Evolutionary conservation across 2,888 invertebrate species (phyloP).

Genomic region (Drosophila tripunctata): DNA sequence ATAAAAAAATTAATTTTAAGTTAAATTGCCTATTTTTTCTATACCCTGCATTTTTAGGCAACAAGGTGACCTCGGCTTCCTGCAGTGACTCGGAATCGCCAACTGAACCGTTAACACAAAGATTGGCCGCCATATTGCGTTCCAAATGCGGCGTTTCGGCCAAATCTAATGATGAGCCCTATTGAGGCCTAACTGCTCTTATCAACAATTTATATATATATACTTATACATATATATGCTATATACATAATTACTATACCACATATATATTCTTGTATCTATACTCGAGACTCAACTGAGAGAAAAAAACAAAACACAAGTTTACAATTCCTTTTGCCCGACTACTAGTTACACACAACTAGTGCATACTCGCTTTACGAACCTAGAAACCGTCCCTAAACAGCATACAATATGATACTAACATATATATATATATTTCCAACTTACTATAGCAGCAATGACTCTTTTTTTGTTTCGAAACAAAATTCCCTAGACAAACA

Average conservation of each 20-base stretch:
- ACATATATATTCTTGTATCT: conserved; percentile 75
- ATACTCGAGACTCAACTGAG: conserved; percentile 51
- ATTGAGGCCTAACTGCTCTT: conserved; percentile 33
- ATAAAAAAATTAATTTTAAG: no score
- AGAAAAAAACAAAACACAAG: no score
- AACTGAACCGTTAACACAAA: conserved; percentile 83
- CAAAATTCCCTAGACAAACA: conserved; percentile 81
- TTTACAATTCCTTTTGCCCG: conserved; percentile 65
- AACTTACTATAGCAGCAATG: conserved; percentile 33
- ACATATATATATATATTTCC: conserved; percentile 40
- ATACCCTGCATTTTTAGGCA: conserved; percentile 63
- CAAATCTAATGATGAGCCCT: conserved; percentile 49
- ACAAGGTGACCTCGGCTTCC: conserved; percentile 83
- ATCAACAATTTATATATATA: conserved; percentile 22
- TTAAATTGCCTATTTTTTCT: no score
- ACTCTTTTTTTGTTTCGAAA: conserved; percentile 35
- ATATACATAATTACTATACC: conserved; percentile 31
- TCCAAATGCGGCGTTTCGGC: conserved; percentile 83
- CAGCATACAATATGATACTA: conserved; percentile 52
- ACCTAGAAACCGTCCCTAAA: conserved; percentile 78
- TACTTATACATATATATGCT: conserved; percentile 24
- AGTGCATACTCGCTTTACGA: conserved; percentile 71
- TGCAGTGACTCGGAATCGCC: conserved; percentile 84
- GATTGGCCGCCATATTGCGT: conserved; percentile 83
- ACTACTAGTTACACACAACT: conserved; percentile 65